A percentile compares a stretch with the other conserved stretches of the same genome.
phyloP scores from a whole-genome alignment of 1,140 invertebrate genomes.

The Cydia splendana region DNA sequence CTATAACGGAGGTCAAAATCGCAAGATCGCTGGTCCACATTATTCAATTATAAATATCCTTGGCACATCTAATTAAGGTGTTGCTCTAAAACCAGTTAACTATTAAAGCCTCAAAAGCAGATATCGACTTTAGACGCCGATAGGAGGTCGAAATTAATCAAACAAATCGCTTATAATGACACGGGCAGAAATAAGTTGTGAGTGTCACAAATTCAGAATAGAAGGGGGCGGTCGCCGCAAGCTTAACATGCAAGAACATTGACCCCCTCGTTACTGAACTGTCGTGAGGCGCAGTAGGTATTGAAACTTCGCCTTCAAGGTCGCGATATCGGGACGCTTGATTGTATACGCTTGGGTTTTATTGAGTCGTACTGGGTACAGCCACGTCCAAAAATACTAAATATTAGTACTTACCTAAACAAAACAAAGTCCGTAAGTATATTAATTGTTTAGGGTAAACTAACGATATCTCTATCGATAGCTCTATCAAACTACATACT shows the following conservation, averaged over 20 bases:
- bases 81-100: neutral
- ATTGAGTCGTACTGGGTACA: neutral
- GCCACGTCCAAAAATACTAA: neutral
- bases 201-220: neutral
- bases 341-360: neutral
- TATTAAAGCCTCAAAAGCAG: neutral
- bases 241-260: conserved; percentile 2
- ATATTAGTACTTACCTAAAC: too few species aligned
- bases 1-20: neutral
- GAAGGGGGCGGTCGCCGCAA: neutral
- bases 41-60: conserved; percentile 12
- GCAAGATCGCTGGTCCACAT: conserved; percentile 1
- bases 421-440: too few species aligned
- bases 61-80: conserved; percentile 13
- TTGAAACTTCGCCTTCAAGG: neutral
- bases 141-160: neutral
- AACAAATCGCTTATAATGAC: neutral
- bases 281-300: neutral
- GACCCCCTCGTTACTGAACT: conserved; percentile 15
- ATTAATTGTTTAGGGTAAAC: too few species aligned
- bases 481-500: too few species aligned
- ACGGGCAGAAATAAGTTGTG: neutral
- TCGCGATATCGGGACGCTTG: neutral
- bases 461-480: too few species aligned
- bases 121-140: neutral